A percentile compares a stretch with the other conserved stretches of the same genome.
phyloP scores from a whole-genome alignment of 2,888 invertebrate species.

The Automeris io region DNA sequence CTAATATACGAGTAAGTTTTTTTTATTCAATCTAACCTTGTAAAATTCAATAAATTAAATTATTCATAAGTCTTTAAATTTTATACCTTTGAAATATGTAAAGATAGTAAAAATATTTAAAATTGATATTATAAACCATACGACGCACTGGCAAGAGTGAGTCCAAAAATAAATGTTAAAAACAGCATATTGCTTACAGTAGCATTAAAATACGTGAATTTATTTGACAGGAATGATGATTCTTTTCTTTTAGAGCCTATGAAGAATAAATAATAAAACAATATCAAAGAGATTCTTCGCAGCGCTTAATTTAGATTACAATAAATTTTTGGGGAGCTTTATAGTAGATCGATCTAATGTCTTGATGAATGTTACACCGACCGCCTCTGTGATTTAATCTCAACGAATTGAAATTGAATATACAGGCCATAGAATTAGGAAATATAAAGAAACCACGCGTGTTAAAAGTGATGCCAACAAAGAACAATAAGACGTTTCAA shows the following conservation, averaged over 20 bases:
- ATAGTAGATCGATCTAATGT: not conserved
- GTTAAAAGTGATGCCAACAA: too few relatives aligned
- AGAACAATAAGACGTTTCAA: too few relatives aligned
- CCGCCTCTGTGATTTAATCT: too few relatives aligned
- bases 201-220: conserved; percentile 1
- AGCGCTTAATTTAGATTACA: not conserved
- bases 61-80: too few relatives aligned
- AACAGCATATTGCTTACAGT: not conserved
- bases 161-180: not conserved
- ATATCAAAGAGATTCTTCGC: conserved; percentile 2
- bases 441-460: too few relatives aligned
- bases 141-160: not conserved
- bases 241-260: not conserved
- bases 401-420: too few relatives aligned
- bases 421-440: too few relatives aligned
- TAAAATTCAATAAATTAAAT: too few relatives aligned
- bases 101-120: not conserved
- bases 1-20: too few relatives aligned
- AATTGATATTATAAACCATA: conserved; percentile 1
- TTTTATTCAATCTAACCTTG: too few relatives aligned
- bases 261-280: conserved; percentile 3
- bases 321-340: not conserved
- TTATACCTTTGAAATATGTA: not conserved
- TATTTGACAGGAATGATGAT: conserved; percentile 3
- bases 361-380: conserved; percentile 9